Evolutionary conservation across 2,113 vertebrate species (phyloP).

Genomic region (Phasianus colchicus): DNA sequence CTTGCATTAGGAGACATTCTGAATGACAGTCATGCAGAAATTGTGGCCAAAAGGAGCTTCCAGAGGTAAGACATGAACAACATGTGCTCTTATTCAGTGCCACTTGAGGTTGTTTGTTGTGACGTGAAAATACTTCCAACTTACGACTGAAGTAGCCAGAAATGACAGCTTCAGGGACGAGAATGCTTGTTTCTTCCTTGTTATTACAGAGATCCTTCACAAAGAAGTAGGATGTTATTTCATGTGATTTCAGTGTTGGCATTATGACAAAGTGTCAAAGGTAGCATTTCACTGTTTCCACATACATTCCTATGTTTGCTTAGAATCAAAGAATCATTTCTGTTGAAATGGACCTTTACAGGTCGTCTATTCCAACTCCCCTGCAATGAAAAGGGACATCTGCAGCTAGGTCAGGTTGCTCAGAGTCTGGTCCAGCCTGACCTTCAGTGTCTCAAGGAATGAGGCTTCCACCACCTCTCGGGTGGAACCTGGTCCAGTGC

Average conservation of each 20-base stretch:
- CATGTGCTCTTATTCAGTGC: not conserved
- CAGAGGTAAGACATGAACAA: conserved; percentile 81
- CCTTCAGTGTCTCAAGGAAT: too few species aligned
- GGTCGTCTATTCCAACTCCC: too few species aligned
- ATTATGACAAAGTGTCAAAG: not conserved
- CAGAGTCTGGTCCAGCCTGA: too few species aligned
- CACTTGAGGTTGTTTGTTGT: not conserved
- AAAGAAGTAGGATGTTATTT: not conserved
- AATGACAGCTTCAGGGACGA: not conserved
- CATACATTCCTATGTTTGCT: not conserved
- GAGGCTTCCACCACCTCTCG: too few species aligned
- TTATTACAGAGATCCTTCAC: not conserved
- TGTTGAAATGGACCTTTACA: too few species aligned
- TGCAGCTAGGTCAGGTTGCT: too few species aligned
- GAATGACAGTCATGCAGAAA: conserved; percentile 96
- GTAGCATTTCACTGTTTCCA: not conserved
- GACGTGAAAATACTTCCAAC: not conserved
- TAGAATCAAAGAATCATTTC: too few species aligned
- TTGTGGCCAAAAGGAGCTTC: conserved; percentile 92
- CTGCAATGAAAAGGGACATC: too few species aligned
- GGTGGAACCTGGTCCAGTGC: too few species aligned
- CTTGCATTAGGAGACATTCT: conserved; percentile 87
- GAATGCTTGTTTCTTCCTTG: not conserved
- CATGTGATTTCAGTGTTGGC: not conserved
- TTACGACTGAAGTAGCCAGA: not conserved